Percentiles rank a stretch among this genome's conserved stretches.
Evolutionary conservation across 2,797 vertebrate genomes (phyloP).

Genomic region (Acropternis orthonyx): DNA sequence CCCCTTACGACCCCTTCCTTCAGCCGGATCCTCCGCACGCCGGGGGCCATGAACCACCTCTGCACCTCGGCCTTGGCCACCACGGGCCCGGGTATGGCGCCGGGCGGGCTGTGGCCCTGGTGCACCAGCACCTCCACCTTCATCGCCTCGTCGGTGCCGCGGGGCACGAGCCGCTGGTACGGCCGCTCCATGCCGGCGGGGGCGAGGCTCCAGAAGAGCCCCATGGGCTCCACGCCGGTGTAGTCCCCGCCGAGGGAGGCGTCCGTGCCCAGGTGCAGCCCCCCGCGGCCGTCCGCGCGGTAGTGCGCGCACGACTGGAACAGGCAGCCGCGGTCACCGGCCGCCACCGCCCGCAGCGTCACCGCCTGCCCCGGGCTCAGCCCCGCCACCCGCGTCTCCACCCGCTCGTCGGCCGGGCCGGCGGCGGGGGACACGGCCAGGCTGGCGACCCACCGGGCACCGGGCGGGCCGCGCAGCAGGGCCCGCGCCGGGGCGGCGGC

Average conservation of each 20-base stretch:
- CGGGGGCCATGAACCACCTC: conserved; percentile 77
- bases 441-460: neutral
- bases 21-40: conserved; percentile 73
- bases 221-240: conserved; percentile 83
- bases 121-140: conserved; percentile 73
- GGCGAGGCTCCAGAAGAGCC: conserved; percentile 82
- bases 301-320: conserved; percentile 70
- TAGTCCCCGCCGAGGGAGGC: conserved; percentile 81
- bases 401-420: conserved; percentile 45
- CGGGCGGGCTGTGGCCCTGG: conserved; percentile 66
- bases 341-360: conserved; percentile 46
- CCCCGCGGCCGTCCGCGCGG: conserved; percentile 39
- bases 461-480: neutral
- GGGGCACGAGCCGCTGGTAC: conserved; percentile 75
- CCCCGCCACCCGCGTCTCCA: conserved; percentile 46
- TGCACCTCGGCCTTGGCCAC: conserved; percentile 71
- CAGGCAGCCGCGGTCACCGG: conserved; percentile 15
- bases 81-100: conserved; percentile 22
- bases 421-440: conserved; percentile 19
- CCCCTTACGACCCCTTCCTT: conserved; percentile 76
- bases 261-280: conserved; percentile 59
- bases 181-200: conserved; percentile 70
- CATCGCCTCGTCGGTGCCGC: conserved; percentile 68
- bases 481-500: neutral
- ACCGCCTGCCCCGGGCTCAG: conserved; percentile 41